Conservation (phyloP, 2,113 vertebrate species). For the Centropristis striata region DNA sequence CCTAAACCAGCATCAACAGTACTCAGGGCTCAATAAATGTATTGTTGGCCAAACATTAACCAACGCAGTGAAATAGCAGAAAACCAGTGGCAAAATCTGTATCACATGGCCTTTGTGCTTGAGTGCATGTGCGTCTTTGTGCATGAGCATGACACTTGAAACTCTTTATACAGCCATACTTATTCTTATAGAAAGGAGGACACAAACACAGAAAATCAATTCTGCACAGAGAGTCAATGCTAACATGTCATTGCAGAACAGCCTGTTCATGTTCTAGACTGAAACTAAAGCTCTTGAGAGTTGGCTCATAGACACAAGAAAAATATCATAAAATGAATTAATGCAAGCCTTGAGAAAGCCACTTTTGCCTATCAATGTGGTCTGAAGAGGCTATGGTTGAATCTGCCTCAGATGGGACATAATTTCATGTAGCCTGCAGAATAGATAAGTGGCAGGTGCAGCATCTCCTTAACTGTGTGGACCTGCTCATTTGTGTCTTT, state of each 20-base stretch:
- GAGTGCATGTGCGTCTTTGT: neutral
- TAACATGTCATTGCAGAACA: neutral
- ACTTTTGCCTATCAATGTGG: neutral
- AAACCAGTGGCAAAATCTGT: neutral
- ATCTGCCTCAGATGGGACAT: neutral
- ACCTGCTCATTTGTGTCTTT: neutral
- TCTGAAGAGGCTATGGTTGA: neutral
- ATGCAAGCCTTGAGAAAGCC: neutral
- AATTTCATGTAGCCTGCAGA: neutral
- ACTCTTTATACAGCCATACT: neutral
- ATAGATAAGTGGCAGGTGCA: neutral
- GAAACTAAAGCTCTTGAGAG: neutral
- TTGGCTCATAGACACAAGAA: neutral
- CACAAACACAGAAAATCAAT: neutral
- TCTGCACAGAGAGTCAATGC: neutral
- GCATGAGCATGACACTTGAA: neutral
- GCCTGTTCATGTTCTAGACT: conserved; percentile 1
- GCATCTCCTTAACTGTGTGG: neutral
- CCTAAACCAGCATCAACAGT: neutral
- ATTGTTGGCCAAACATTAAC: no score
- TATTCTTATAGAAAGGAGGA: neutral
- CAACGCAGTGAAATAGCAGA: no score
- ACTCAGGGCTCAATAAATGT: no score
- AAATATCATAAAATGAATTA: neutral
- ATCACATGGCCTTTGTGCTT: neutral